Conservation (phyloP, 1,140 invertebrate species). For the Parapsyche elsis region DNA sequence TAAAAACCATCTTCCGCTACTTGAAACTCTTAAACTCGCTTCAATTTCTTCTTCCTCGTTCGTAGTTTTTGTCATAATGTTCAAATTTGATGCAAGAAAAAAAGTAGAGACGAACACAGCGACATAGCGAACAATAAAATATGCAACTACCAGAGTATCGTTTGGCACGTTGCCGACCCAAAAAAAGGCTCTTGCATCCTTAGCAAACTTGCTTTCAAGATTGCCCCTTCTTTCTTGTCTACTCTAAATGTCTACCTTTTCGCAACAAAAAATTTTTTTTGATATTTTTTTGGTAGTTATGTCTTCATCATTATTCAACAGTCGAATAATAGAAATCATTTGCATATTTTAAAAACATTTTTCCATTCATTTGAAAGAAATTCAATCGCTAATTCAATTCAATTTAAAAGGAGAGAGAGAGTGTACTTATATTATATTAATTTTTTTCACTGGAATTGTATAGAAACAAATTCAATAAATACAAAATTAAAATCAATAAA, state of each 20-base stretch:
- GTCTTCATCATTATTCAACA: constrained; percentile 16
- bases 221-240: not conserved
- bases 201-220: constrained; percentile 20
- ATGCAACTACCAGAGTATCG: constrained; percentile 18
- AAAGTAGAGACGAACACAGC: not conserved
- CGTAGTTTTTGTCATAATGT: not conserved
- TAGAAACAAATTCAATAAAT: too few relatives aligned
- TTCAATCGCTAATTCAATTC: too few relatives aligned
- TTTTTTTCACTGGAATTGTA: too few relatives aligned
- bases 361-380: too few relatives aligned
- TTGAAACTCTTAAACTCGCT: not conserved
- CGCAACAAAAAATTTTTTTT: not conserved
- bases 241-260: not conserved
- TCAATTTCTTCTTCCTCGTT: not conserved
- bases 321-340: not conserved
- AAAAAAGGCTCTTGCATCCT: constrained; percentile 7
- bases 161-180: constrained; percentile 22
- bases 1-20: too few relatives aligned
- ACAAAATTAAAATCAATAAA: too few relatives aligned
- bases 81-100: constrained; percentile 16
- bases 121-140: constrained; percentile 17
- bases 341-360: too few relatives aligned
- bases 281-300: not conserved
- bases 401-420: too few relatives aligned
- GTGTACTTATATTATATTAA: too few relatives aligned